These are phyloP conservation scores for Sparus aurata DNA, from an alignment of 2,797 vertebrate species.

Conservation along the genomic window DNA sequence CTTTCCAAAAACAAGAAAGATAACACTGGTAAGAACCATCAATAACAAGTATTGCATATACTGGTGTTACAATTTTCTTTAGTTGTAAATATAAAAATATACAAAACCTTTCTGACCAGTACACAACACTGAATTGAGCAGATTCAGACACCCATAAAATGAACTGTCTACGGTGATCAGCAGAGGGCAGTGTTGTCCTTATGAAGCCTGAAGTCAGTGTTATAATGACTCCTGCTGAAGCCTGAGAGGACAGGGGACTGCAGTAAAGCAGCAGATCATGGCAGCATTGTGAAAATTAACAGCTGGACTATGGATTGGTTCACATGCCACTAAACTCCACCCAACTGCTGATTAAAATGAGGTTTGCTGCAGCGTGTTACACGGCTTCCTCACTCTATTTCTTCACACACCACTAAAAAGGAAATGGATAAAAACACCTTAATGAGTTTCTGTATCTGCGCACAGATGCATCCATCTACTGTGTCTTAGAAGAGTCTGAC, in stretches of 20 bases:
- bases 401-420: background rate
- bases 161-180: conserved; percentile 31
- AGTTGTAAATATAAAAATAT: too few relatives aligned
- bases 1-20: conserved; percentile 62
- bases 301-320: background rate
- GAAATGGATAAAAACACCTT: background rate
- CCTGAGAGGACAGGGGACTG: conserved; percentile 5
- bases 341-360: background rate
- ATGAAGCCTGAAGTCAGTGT: background rate
- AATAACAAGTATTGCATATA: background rate
- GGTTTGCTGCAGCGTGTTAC: background rate
- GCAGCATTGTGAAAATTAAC: background rate
- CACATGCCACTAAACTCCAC: background rate
- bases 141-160: background rate
- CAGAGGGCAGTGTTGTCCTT: conserved; percentile 70
- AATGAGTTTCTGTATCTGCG: too few relatives aligned
- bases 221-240: background rate
- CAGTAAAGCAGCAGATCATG: conserved; percentile 7
- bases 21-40: conserved; percentile 82
- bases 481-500: background rate
- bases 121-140: background rate
- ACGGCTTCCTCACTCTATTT: background rate
- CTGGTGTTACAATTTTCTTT: background rate
- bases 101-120: too few relatives aligned
- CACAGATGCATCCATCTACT: background rate